phyloP scores from a whole-genome alignment of 1,140 invertebrate genomes.

The Galendromus occidentalis region DNA sequence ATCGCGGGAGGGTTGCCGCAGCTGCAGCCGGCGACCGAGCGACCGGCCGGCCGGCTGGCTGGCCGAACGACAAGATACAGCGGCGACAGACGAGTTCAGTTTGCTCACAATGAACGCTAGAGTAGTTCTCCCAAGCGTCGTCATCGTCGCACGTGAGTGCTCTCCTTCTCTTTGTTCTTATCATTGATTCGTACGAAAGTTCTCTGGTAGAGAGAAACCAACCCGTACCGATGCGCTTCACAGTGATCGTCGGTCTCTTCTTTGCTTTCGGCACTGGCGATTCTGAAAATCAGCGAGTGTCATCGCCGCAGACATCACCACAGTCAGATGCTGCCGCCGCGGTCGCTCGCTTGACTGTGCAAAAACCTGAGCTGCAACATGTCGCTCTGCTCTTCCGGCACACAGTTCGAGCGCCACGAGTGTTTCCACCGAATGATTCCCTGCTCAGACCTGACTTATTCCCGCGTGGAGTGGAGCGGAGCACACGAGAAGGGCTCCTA shows the following conservation, averaged over 20 bases:
- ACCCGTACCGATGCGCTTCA: too few relatives aligned
- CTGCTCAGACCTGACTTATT: not conserved
- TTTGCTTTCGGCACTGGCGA: not conserved
- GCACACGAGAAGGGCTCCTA: not conserved
- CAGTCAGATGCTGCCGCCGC: too few relatives aligned
- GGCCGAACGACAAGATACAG: too few relatives aligned
- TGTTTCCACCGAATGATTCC: not conserved
- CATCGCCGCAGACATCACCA: too few relatives aligned
- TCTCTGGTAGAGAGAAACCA: too few relatives aligned
- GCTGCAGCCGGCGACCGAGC: not conserved
- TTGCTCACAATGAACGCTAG: not conserved
- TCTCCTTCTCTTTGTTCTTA: not conserved
- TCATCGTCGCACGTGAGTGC: not conserved
- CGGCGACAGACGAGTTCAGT: too few relatives aligned
- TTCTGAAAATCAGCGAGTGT: not conserved
- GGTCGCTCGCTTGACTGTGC: not conserved
- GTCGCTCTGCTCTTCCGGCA: not conserved
- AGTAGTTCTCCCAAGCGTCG: not conserved
- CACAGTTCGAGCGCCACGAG: not conserved
- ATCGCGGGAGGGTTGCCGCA: not conserved
- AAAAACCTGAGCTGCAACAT: not conserved
- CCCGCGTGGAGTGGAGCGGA: not conserved
- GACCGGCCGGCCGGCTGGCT: not conserved
- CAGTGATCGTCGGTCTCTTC: not conserved
- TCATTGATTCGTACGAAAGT: too few relatives aligned